These are phyloP conservation scores for Thinocorus orbignyianus DNA, from an alignment of 2,113 vertebrate species.

Conservation along the genomic window DNA sequence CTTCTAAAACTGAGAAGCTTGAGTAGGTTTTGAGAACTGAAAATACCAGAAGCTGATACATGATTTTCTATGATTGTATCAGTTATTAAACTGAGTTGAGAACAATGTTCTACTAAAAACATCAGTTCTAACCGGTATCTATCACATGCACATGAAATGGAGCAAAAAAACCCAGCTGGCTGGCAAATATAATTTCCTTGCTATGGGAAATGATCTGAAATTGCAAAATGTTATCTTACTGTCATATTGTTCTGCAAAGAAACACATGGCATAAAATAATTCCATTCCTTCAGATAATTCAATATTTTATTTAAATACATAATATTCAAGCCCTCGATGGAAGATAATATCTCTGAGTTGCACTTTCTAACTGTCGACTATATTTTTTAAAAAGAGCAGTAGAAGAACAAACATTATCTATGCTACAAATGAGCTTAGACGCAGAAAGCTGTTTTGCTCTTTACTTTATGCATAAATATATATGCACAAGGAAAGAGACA, in stretches of 20 bases:
- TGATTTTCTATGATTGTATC: not conserved
- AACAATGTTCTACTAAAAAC: not conserved
- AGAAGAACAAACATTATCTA: not conserved
- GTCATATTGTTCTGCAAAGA: conserved; percentile 8
- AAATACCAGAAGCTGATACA: not conserved
- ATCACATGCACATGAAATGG: not conserved
- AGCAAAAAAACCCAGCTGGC: not conserved
- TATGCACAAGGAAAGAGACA: not conserved
- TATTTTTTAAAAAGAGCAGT: not conserved
- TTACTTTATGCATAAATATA: not conserved
- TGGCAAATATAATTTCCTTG: not conserved
- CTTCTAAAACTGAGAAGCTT: not conserved
- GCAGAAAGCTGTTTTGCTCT: not conserved
- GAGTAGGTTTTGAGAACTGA: not conserved
- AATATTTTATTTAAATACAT: not conserved
- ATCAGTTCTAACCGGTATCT: not conserved
- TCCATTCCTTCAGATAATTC: not conserved
- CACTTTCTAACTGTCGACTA: not conserved
- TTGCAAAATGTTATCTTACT: conserved; percentile 23
- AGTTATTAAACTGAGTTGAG: not conserved
- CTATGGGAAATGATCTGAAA: conserved; percentile 18
- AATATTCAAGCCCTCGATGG: not conserved
- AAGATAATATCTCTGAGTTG: not conserved
- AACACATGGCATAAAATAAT: not conserved
- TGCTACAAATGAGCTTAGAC: not conserved